Percentiles rank a stretch among this genome's conserved stretches.
phyloP scores from a whole-genome alignment of 2,113 vertebrate genomes.

The Gadus chalcogrammus region DNA sequence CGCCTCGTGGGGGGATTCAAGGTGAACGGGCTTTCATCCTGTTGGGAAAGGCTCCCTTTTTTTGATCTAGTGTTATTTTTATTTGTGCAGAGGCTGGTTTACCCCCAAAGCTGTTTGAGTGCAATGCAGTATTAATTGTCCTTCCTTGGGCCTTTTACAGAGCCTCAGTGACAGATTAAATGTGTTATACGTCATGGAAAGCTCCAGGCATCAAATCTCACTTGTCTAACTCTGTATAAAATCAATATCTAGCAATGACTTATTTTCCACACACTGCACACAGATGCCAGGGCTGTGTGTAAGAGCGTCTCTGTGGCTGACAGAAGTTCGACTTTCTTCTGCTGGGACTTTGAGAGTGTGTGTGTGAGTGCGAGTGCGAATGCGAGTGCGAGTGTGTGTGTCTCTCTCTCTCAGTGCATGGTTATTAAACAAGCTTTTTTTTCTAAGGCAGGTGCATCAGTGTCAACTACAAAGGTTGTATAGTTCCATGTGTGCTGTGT shows the following conservation, averaged over 20 bases:
- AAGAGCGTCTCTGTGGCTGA: neutral
- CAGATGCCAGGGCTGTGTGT: conserved; percentile 25
- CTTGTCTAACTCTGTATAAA: conserved; percentile 60
- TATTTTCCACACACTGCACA: conserved; percentile 32
- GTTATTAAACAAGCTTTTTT: neutral
- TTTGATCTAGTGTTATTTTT: conserved; percentile 50
- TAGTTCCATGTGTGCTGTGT: too few species aligned
- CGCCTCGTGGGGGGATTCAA: neutral
- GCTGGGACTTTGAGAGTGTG: neutral
- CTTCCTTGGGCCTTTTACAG: conserved; percentile 55
- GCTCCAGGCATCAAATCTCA: conserved; percentile 56
- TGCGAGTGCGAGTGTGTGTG: neutral
- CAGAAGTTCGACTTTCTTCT: neutral
- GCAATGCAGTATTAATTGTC: conserved; percentile 62
- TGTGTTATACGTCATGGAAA: conserved; percentile 63
- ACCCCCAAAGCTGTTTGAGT: conserved; percentile 57
- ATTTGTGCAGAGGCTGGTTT: conserved; percentile 39
- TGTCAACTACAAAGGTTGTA: too few species aligned
- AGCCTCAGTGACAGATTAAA: conserved; percentile 65
- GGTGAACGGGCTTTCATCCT: neutral
- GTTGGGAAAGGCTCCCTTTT: conserved; percentile 41
- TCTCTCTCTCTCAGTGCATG: neutral
- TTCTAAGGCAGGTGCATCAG: neutral
- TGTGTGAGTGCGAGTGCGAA: neutral
- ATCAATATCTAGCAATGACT: conserved; percentile 55